A percentile compares a stretch with the other conserved stretches of the same genome.
Evolutionary conservation across 1,140 invertebrate genomes (phyloP).

Genomic region (Drosophila simulans): DNA sequence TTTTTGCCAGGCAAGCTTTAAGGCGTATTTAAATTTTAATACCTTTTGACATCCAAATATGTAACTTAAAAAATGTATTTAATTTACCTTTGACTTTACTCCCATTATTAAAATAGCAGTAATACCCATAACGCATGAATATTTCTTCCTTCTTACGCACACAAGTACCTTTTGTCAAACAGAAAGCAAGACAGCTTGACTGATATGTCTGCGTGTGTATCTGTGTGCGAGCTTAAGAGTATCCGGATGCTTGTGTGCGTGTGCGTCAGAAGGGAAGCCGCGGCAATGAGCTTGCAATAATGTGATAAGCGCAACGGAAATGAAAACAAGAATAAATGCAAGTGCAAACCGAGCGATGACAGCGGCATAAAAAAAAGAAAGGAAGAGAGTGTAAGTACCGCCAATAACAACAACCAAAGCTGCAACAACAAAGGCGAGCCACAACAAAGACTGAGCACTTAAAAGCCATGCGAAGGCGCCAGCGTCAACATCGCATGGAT

Average conservation of each 20-base stretch:
- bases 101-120: not conserved
- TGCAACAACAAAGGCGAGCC: slow-evolving; percentile 50
- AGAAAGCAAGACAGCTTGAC: slow-evolving; percentile 48
- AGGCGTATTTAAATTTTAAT: not conserved
- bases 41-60: not conserved
- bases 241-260: not conserved
- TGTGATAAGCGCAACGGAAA: slow-evolving; percentile 79
- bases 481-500: slow-evolving; percentile 29
- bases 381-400: slow-evolving; percentile 26
- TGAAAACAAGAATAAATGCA: slow-evolving; percentile 73
- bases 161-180: slow-evolving; percentile 7
- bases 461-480: slow-evolving; percentile 59
- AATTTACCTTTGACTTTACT: not conserved
- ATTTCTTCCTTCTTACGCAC: not conserved
- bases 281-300: slow-evolving; percentile 80
- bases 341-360: slow-evolving; percentile 56
- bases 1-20: too few relatives aligned
- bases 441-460: slow-evolving; percentile 70
- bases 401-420: slow-evolving; percentile 13
- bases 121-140: slow-evolving; percentile 2
- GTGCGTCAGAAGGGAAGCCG: slow-evolving; percentile 48
- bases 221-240: slow-evolving; percentile 5
- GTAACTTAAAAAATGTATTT: not conserved
- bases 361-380: slow-evolving; percentile 27
- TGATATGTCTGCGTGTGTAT: slow-evolving; percentile 9